Conservation (phyloP, 2,113 vertebrate genomes). For the Phrynosoma platyrhinos region DNA sequence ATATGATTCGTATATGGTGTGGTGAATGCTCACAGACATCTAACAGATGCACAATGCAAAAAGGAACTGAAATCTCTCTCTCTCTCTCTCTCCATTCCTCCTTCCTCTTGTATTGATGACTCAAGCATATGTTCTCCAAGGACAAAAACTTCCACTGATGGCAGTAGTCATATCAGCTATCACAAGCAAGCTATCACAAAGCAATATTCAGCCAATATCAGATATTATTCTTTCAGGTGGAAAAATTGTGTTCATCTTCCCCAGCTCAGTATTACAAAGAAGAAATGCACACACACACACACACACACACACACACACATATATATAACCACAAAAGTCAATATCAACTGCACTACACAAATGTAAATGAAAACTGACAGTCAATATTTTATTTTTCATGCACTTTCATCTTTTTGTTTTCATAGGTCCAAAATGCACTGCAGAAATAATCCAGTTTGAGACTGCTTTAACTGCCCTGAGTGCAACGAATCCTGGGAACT, state of each 20-base stretch:
- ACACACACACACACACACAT: too few relatives aligned
- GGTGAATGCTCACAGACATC: neutral
- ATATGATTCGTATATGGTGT: conserved; percentile 14
- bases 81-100: conserved; percentile 9
- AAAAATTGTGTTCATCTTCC: conserved; percentile 1
- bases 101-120: conserved; percentile 42
- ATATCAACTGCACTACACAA: conserved; percentile 10
- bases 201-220: conserved; percentile 44
- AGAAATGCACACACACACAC: fast-evolving
- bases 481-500: too few relatives aligned
- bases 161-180: conserved; percentile 20
- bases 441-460: too few relatives aligned
- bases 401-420: conserved; percentile 15
- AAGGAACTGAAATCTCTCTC: conserved; percentile 12
- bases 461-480: too few relatives aligned
- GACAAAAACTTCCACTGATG: conserved; percentile 41
- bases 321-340: conserved; percentile 6
- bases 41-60: neutral
- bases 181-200: conserved; percentile 37
- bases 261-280: conserved; percentile 1
- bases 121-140: conserved; percentile 36
- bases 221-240: conserved; percentile 22
- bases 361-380: conserved; percentile 17
- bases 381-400: conserved; percentile 29
- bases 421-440: too few relatives aligned